Evolutionary conservation across 1,140 invertebrate genomes (phyloP).

Genomic region (Cepaea nemoralis): DNA sequence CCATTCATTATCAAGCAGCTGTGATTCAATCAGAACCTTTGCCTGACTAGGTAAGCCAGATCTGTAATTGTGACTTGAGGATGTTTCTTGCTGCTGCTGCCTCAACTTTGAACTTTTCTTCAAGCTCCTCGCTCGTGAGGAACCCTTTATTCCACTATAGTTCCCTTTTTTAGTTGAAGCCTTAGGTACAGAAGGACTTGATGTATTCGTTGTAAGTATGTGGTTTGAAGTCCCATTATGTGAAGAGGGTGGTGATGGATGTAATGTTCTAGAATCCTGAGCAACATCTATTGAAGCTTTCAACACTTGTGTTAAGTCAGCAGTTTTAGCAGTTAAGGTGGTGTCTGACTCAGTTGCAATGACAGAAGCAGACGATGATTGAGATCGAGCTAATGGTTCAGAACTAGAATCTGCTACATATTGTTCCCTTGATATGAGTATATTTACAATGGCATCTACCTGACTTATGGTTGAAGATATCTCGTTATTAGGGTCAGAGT

Average conservation of each 20-base stretch:
- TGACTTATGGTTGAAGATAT: neutral
- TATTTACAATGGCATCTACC: neutral
- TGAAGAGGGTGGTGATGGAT: neutral
- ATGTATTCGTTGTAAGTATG: neutral
- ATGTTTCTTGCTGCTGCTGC: neutral
- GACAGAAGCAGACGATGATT: neutral
- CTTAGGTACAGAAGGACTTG: neutral
- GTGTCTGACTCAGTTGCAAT: neutral
- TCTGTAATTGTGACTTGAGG: neutral
- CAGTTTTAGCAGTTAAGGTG: neutral
- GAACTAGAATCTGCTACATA: neutral
- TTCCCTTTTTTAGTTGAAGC: neutral
- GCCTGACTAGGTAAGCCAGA: neutral
- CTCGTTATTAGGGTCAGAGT: neutral
- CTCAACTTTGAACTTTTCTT: neutral
- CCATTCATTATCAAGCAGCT: neutral
- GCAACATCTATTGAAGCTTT: neutral
- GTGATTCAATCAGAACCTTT: neutral
- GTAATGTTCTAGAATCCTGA: neutral
- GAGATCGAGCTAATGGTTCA: neutral
- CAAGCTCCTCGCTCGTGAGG: neutral
- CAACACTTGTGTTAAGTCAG: neutral
- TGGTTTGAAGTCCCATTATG: neutral
- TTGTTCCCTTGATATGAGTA: neutral
- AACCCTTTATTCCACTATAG: neutral